Evolutionary conservation across 1,140 invertebrate species (phyloP), one percentile per base, ranked within the genome.

Genomic region (Lepeophtheirus salmonis): DNA sequence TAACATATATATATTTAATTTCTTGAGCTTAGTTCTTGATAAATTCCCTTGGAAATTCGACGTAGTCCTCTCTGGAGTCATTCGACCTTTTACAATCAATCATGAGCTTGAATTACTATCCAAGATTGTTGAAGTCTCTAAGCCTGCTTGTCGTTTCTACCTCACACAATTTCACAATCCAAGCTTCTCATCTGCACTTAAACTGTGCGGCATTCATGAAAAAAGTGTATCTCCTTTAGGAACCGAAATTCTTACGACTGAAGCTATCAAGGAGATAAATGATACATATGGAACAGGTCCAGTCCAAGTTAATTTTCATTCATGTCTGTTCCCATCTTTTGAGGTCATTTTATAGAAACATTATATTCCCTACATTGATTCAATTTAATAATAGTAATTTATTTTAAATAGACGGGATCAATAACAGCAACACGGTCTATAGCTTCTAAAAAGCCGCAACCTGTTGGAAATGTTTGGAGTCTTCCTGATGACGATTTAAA

Each of bases 101-200:
- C 30, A 41, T 41, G n/a, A 41, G 6, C n/a, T 41, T 41, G n/a
- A 41, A n/a, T 10, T 10, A 41, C 30, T 41, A 6, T 41, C 30
- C 30, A 6, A 41, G 30, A 41, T 41, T n/a, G 30, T 6, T 6
- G 30, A 41, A n/a, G n/a, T 41, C 30, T 10, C n/a, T n/a, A 41
- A 41, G n/a, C 30, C 30, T 10, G 6, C 6, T 41, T 6, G 6
- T 10, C 30, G 30, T n/a, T n/a, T 41, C n/a, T 41, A 41, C 30
- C 6, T 41, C 30, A 10, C 6, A 6, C 30, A 41, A 41, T 6
- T 10, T n/a, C 6, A 41, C 6, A n/a, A 41, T 6, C 30, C 6
- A 6, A 59, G 18, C 21, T 50, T 49, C 24, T 23, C 23, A 51
- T 56, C 22, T 41, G n/a, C 52, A 17, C 20, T 41, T 62, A 24